Conservation (phyloP, 1,140 invertebrate genomes). For the Drosophila pandora region DNA sequence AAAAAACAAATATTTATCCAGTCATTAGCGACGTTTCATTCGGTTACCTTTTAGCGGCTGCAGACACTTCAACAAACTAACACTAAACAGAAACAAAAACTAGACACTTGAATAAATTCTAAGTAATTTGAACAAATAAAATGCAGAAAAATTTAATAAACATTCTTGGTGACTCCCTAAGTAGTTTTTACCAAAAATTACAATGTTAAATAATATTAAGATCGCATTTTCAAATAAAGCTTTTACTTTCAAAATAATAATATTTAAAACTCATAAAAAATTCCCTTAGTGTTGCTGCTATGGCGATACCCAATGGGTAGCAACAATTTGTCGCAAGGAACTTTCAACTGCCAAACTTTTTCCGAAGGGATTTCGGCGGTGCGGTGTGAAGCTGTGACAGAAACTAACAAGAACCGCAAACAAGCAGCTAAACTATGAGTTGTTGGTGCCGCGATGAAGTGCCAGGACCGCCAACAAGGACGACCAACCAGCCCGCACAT, state of each 20-base stretch:
- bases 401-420: slow-evolving; percentile 52
- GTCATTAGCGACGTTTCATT: slow-evolving; percentile 55
- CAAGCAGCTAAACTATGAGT: slow-evolving; percentile 48
- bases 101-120: not conserved
- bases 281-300: not conserved
- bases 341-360: slow-evolving; percentile 26
- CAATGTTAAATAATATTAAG: too few species aligned
- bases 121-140: not conserved
- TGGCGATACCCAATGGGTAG: slow-evolving; percentile 5
- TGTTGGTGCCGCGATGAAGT: slow-evolving; percentile 40
- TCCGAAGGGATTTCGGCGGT: not conserved
- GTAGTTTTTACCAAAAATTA: too few species aligned
- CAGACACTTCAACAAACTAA: slow-evolving; percentile 20
- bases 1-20: slow-evolving; percentile 59
- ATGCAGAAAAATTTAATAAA: not conserved
- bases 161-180: not conserved
- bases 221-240: too few species aligned
- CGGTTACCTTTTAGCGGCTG: slow-evolving; percentile 44
- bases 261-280: not conserved
- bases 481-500: slow-evolving; percentile 23
- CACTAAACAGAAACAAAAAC: slow-evolving; percentile 27
- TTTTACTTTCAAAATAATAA: too few species aligned
- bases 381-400: not conserved
- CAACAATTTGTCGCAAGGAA: slow-evolving; percentile 48
- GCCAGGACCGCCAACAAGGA: slow-evolving; percentile 21